phyloP scores from a whole-genome alignment of 2,888 invertebrate genomes.

The Helobdella robusta region DNA sequence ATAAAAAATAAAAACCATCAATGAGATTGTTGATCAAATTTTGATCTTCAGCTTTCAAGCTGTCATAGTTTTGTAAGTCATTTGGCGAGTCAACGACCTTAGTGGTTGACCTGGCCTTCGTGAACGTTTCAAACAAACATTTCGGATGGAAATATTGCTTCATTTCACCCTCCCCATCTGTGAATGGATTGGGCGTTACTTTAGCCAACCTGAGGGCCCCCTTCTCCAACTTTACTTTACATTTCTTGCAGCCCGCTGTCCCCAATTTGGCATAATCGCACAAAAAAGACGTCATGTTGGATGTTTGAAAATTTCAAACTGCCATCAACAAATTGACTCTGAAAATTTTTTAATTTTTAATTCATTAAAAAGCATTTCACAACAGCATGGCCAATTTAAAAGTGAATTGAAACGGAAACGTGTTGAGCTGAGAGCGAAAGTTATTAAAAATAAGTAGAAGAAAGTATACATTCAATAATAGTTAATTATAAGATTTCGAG shows the following conservation, averaged over 20 bases:
- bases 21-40: constrained; percentile 59
- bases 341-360: too few species aligned
- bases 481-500: too few species aligned
- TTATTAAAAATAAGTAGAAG: too few species aligned
- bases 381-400: too few species aligned
- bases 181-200: constrained; percentile 67
- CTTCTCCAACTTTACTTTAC: constrained; percentile 67
- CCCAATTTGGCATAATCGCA: constrained; percentile 72
- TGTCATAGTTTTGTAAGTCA: constrained; percentile 69
- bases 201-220: constrained; percentile 69
- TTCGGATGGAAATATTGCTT: constrained; percentile 71
- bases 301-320: background rate
- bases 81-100: constrained; percentile 69
- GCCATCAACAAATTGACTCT: background rate
- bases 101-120: constrained; percentile 69
- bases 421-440: too few species aligned
- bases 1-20: constrained; percentile 48
- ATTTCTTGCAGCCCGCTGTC: constrained; percentile 73
- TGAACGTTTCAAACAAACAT: constrained; percentile 70
- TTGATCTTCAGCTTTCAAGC: constrained; percentile 61
- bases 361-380: too few species aligned
- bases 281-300: constrained; percentile 50
- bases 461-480: too few species aligned
- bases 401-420: too few species aligned
- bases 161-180: constrained; percentile 63